These are phyloP conservation scores for Stigmatopora nigra DNA, from an alignment of 2,113 vertebrate genomes.

Conservation along the genomic window DNA sequence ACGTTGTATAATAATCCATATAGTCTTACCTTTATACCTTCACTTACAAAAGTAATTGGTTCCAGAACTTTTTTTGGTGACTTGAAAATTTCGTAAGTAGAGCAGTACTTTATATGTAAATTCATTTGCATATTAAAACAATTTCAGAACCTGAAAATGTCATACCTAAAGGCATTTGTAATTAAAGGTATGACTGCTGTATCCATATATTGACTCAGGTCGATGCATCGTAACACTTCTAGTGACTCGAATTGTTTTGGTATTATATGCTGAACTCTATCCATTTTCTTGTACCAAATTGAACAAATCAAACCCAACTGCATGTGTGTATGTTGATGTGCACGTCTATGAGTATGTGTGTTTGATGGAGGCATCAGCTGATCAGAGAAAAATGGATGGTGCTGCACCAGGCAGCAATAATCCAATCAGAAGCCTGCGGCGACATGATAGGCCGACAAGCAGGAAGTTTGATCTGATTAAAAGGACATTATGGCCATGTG, in stretches of 20 bases:
- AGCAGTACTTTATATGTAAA: no score
- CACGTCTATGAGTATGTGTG: conserved; percentile 51
- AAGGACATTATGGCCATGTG: conserved; percentile 89
- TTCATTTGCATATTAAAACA: no score
- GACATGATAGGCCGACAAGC: conserved; percentile 91
- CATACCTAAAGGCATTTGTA: no score
- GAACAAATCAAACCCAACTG: conserved; percentile 18
- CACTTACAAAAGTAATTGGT: no score
- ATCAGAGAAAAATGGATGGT: conserved; percentile 67
- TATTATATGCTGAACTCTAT: conserved; percentile 14
- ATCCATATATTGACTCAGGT: no score
- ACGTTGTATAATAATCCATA: no score
- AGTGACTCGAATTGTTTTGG: neutral
- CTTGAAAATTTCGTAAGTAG: no score
- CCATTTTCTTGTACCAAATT: conserved; percentile 18
- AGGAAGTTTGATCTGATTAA: conserved; percentile 95
- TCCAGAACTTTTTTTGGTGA: no score
- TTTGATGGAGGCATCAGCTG: conserved; percentile 63
- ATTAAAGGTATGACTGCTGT: no score
- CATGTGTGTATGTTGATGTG: conserved; percentile 36
- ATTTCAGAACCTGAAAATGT: no score
- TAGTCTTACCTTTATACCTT: no score
- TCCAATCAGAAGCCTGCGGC: conserved; percentile 91
- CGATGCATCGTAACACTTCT: neutral
- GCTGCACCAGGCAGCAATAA: conserved; percentile 66